Evolutionary conservation across 2,113 vertebrate genomes (phyloP).

Genomic region (Panthera uncia): DNA sequence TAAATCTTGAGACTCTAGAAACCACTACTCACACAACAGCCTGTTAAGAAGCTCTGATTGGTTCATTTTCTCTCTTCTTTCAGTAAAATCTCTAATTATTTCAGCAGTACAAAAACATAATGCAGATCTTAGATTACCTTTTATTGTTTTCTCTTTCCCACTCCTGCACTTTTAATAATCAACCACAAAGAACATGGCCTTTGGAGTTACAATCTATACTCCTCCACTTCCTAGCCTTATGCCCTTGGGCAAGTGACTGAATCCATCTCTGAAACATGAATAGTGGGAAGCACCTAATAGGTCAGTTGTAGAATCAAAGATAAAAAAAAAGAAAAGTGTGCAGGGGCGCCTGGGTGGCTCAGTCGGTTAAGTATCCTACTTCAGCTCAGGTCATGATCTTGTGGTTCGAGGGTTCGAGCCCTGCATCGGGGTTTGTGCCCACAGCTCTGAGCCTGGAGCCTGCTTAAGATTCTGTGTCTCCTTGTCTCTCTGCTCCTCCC

Average conservation of each 20-base stretch:
- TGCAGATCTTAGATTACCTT: constrained; percentile 31
- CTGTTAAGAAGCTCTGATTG: background rate
- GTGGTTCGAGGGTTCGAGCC: too few relatives aligned
- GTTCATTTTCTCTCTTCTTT: constrained; percentile 33
- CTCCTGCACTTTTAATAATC: background rate
- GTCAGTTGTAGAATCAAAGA: background rate
- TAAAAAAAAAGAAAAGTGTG: background rate
- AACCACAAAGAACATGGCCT: background rate
- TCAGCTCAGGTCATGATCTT: too few relatives aligned
- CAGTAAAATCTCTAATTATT: constrained; percentile 48
- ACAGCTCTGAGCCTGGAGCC: too few relatives aligned
- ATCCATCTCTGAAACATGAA: background rate
- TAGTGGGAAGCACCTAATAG: background rate
- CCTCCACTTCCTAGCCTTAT: background rate
- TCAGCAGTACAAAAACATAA: background rate
- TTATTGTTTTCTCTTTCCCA: background rate
- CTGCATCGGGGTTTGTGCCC: too few relatives aligned
- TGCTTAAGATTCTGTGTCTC: too few relatives aligned
- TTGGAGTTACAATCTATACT: background rate
- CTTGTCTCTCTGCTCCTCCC: too few relatives aligned
- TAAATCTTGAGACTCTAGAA: background rate
- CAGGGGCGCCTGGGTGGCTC: too few relatives aligned
- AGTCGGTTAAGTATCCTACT: too few relatives aligned
- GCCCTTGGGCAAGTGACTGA: background rate
- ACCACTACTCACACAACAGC: background rate